Evolutionary conservation across 2,888 invertebrate genomes (phyloP), one percentile per base, ranked within the genome.

Genomic region (Leptopterna dolabrata): DNA sequence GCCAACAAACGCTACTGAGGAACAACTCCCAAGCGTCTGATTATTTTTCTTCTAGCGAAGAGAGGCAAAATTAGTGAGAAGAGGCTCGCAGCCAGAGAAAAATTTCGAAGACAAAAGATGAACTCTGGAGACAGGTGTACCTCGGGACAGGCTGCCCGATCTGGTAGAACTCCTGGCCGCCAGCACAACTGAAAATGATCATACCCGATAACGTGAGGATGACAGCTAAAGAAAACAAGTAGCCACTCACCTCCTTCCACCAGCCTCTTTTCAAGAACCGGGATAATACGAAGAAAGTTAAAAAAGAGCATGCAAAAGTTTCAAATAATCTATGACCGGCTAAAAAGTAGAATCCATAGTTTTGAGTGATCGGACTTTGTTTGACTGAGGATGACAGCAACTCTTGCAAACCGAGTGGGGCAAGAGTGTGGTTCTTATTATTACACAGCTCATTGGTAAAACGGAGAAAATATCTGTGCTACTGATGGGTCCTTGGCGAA

Each of bases 141-240:
- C 87, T 87, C 82, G 87, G 87, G 87, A 87, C 87, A 30, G 87
- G 87, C 63, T 87, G 87, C 73, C 87, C 87, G 82, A 87, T 82
- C 87, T 87, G 87, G 82, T 63, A 82, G 87, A 81, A 87, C 73
- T 87, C 87, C 71, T 87, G 87, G 71, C 87, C 87, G 76, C 78
- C 82, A 73, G 87, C 87, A 36, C 73, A 86, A 80, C 86, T 86
- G 86, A 86, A 86, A 86, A 85, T 85, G 85, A 83, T 47, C 85
- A 85, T 45, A 85, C 85, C 85, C 71, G 85, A 85, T 73, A 85
- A 43, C 29, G 73, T 73, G 76, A 85, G 85, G 85, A 71, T 73
- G 85, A 78, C 78, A 78, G 78, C 73, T 73, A 63, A 70, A 73
- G 27, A 85, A 73, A 45, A 73, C 13, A 45, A 73, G 27, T 73